phyloP scores from a whole-genome alignment of 2,797 vertebrate species.

The Fistularia tabacaria region DNA sequence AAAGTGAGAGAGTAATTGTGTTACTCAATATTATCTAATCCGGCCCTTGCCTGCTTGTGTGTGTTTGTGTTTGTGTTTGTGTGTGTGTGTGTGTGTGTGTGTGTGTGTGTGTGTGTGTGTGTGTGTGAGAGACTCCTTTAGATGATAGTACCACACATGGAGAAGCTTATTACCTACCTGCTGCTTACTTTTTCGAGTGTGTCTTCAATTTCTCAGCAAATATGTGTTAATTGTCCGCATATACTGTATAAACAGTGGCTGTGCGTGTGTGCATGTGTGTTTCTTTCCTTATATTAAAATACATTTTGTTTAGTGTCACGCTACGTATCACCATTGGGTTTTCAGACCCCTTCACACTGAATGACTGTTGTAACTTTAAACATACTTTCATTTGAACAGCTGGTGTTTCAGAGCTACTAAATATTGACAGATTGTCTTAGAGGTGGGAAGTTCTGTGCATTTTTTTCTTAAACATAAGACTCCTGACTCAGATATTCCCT shows the following conservation, averaged over 20 bases:
- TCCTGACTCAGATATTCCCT: conserved; percentile 22
- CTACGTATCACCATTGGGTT: too few species aligned
- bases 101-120: conserved; percentile 7
- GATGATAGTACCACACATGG: conserved; percentile 44
- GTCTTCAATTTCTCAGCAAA: neutral
- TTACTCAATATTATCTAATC: conserved; percentile 47
- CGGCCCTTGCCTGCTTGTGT: conserved; percentile 16
- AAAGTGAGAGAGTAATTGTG: conserved; percentile 3
- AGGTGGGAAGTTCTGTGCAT: too few species aligned
- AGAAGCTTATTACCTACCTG: conserved; percentile 33
- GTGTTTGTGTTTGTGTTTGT: neutral
- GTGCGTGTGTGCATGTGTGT: neutral
- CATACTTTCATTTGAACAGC: too few species aligned
- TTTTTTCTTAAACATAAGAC: neutral
- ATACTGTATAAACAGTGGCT: neutral
- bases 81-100: neutral
- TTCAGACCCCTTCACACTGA: too few species aligned
- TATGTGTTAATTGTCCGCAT: too few species aligned
- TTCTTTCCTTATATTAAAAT: conserved; percentile 4
- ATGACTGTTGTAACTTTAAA: too few species aligned
- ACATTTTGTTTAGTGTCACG: neutral
- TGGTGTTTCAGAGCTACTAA: too few species aligned
- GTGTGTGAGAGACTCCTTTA: conserved; percentile 4
- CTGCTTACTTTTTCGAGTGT: conserved; percentile 19
- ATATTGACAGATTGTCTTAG: too few species aligned